Base-by-base conservation (phyloP, 2,113 vertebrate genomes). In the Labeo rohita region DNA sequence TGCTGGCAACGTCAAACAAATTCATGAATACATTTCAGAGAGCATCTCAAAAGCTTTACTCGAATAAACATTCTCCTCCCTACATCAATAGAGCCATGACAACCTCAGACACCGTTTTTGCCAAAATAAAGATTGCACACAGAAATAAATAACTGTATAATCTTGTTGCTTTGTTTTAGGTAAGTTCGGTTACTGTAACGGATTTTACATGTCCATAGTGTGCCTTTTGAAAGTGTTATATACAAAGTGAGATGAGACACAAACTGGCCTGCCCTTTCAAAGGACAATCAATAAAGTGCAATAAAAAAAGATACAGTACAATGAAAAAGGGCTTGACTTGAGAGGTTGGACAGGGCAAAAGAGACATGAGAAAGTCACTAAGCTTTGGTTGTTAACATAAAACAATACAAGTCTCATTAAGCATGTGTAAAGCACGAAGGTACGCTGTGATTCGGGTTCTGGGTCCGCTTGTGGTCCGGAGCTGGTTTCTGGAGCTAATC, bases 281-380 rank as follows among this genome's bases (percentile, higher is more conserved):
- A 65, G 63, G 52, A 72, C 65, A 87, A 85, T 79, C 16, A 21
- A 84, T 89, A 89, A 89, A 89, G 88, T 89, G 88, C 88, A 84
- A 87, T 56, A 63, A 84, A 87, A 87, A 84, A 18, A 84, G 13
- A 73, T 85, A 84, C 70, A 84, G 61, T 81, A 84, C 70, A 77
- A 87, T 77, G 49, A 85, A 18, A 47, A 5, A 5, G 74, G 79
- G 61, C 75, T 59, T 80, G 63, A 56, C 36, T 45, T 80, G 21
- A 28, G 28, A 28, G 28, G 28, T 80, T 61, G 77, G 52, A 61
- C 21, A 63, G 36, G 66, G 16, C 6, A 47, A 84, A 28, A 74
- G n/a, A 45, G 45, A 39, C 68, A 73, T 43, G 18, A 49, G 13
- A 63, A 86, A 88, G 80, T 52, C 23, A 49, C 54, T 54, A 45